Evolutionary conservation across 2,888 invertebrate species (phyloP).

Genomic region (Galeopsomyia nigrocyanea): DNA sequence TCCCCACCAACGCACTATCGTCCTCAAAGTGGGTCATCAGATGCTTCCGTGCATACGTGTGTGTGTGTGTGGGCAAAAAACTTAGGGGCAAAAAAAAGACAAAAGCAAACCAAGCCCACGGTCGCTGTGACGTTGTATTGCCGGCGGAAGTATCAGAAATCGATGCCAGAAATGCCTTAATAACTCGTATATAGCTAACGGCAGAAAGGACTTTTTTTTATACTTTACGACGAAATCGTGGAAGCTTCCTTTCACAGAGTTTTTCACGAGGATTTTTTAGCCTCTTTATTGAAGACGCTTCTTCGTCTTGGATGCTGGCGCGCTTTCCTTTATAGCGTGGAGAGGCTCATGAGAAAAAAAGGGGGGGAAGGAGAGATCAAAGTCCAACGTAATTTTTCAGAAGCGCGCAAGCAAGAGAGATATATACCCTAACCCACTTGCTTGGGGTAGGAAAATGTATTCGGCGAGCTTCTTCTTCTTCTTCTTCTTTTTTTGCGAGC

Average conservation of each 20-base stretch:
- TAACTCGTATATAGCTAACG: slow-evolving; percentile 34
- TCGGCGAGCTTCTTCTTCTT: neutral
- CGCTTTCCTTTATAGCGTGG: neutral
- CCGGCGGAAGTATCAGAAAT: neutral
- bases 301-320: neutral
- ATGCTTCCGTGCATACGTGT: no score
- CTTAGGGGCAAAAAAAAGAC: no score
- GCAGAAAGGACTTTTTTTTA: slow-evolving; percentile 30
- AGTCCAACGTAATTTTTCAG: slow-evolving; percentile 15
- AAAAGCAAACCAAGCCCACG: no score
- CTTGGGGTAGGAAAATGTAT: slow-evolving; percentile 3
- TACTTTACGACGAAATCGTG: slow-evolving; percentile 31
- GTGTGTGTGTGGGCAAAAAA: neutral
- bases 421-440: no score
- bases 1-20: no score
- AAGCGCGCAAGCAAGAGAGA: neutral
- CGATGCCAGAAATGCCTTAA: slow-evolving; percentile 34
- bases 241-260: neutral
- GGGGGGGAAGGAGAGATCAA: neutral
- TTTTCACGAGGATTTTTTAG: slow-evolving; percentile 28
- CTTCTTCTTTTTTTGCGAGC: neutral
- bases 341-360: neutral
- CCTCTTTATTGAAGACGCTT: slow-evolving; percentile 19
- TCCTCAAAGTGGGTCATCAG: no score
- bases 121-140: no score